Evolutionary conservation across 2,888 invertebrate species (phyloP).

Genomic region (Oligia strigilis): DNA sequence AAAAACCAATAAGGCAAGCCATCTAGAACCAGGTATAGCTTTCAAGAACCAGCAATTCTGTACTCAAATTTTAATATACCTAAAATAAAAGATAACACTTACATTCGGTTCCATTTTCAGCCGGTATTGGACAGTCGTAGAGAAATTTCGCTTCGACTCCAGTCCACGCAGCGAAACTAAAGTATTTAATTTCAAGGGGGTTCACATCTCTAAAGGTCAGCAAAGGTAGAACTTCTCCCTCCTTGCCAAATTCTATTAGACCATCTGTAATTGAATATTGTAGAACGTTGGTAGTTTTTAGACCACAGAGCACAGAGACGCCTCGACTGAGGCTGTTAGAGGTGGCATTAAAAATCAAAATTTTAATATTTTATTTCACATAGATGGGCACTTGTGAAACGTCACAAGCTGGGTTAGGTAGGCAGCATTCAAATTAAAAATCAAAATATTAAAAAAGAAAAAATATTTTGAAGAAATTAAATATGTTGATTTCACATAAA

Average conservation of each 20-base stretch:
- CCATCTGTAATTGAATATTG: conserved; percentile 87
- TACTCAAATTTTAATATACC: not conserved
- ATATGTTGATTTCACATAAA: too few relatives aligned
- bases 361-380: too few relatives aligned
- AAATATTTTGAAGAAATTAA: too few relatives aligned
- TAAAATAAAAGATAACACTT: conserved; percentile 50
- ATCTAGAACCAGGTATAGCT: not conserved
- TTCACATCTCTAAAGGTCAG: conserved; percentile 91
- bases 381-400: too few relatives aligned
- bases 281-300: conserved; percentile 19
- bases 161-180: conserved; percentile 93
- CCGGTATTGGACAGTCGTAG: conserved; percentile 91
- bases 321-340: not conserved
- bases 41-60: not conserved
- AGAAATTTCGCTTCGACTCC: conserved; percentile 92
- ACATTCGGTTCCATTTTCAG: conserved; percentile 75
- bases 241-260: conserved; percentile 91
- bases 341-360: too few relatives aligned
- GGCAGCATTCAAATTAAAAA: too few relatives aligned
- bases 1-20: not conserved
- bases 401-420: too few relatives aligned
- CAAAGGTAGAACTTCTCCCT: conserved; percentile 91
- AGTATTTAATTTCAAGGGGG: conserved; percentile 91
- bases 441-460: too few relatives aligned
- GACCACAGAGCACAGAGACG: not conserved